phyloP scores from a whole-genome alignment of 2,797 vertebrate genomes.

The Sciaenops ocellatus region DNA sequence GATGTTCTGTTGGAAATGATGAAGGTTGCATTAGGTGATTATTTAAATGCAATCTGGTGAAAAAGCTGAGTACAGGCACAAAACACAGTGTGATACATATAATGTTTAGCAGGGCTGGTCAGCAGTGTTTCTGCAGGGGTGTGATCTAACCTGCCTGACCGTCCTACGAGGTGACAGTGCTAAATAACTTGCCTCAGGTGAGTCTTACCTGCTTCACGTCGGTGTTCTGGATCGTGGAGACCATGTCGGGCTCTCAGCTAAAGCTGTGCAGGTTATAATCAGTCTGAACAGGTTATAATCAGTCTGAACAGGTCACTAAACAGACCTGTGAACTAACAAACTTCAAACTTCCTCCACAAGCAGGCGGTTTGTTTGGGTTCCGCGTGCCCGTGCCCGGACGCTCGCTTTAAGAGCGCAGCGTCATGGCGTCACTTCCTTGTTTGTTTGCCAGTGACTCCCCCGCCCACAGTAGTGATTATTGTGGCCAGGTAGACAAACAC shows the following conservation, averaged over 20 bases:
- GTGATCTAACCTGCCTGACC: neutral
- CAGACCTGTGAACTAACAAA: neutral
- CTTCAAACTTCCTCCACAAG: neutral
- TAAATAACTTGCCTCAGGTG: neutral
- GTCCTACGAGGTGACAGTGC: neutral
- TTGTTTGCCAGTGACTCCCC: conserved; percentile 11
- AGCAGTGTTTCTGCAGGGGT: neutral
- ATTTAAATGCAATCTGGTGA: neutral
- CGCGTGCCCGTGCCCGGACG: conserved; percentile 14
- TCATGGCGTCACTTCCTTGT: conserved; percentile 68
- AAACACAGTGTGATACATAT: neutral
- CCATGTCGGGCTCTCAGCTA: conserved; percentile 51
- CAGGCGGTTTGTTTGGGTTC: conserved; percentile 18
- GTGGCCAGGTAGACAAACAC: conserved; percentile 35
- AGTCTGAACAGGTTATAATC: no score
- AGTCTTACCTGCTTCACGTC: conserved; percentile 68
- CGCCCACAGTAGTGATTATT: conserved; percentile 60
- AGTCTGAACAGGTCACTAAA: no score
- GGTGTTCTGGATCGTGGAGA: conserved; percentile 62
- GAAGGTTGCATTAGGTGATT: neutral
- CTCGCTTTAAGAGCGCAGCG: conserved; percentile 27
- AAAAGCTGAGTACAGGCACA: neutral
- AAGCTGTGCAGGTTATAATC: neutral
- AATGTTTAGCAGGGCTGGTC: neutral
- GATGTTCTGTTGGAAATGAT: neutral